phyloP scores from a whole-genome alignment of 53 echinoderm and acorn worm genomes.

The Mesocentrotus franciscanus region DNA sequence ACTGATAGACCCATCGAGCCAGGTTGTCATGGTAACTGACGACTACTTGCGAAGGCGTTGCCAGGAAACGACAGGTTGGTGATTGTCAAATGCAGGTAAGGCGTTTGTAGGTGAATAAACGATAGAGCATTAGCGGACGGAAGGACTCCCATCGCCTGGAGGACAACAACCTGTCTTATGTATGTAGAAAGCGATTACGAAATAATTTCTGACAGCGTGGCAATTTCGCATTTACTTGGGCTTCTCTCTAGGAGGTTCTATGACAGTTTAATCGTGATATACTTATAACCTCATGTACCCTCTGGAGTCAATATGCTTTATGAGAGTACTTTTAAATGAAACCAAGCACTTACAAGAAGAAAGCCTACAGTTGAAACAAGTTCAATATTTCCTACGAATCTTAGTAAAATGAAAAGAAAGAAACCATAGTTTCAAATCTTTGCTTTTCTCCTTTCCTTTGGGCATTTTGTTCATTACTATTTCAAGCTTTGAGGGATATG shows the following conservation, averaged over 20 bases:
- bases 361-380: not conserved
- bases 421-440: not conserved
- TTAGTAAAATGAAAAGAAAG: not conserved
- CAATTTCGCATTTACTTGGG: not conserved
- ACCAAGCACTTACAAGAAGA: not conserved
- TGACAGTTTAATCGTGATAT: not conserved
- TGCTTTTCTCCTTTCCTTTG: not conserved
- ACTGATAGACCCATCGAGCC: not conserved
- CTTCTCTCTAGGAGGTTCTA: not conserved
- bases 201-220: not conserved
- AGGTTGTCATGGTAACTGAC: not conserved
- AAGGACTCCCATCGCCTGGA: not conserved
- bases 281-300: not conserved
- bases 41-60: conserved; percentile 22
- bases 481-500: not conserved
- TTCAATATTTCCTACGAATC: not conserved
- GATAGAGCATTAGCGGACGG: not conserved
- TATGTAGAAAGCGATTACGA: not conserved
- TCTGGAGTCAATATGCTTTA: not conserved
- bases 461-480: not conserved
- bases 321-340: not conserved
- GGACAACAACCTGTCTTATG: not conserved
- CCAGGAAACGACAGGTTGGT: not conserved
- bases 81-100: not conserved
- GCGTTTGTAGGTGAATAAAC: not conserved